Evolutionary conservation across 1,140 invertebrate species (phyloP).

Genomic region (Bombus ignitus): DNA sequence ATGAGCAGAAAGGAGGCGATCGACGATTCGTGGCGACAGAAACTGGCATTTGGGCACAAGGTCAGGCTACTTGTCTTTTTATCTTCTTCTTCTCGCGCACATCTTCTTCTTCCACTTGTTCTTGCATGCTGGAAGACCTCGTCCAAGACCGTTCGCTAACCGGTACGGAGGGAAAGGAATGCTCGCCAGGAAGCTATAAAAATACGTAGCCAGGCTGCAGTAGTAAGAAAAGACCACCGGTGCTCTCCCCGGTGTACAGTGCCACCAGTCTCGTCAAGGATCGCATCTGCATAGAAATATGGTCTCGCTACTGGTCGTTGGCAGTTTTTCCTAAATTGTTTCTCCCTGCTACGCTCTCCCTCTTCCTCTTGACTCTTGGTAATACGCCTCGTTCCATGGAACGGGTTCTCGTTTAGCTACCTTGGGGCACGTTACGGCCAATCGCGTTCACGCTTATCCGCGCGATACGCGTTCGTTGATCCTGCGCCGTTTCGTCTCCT

Average conservation of each 20-base stretch:
- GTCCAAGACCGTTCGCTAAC: conserved; percentile 55
- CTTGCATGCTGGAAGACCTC: conserved; percentile 17
- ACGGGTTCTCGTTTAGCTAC: not conserved
- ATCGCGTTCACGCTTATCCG: too few relatives aligned
- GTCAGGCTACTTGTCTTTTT: conserved; percentile 57
- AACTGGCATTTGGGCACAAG: conserved; percentile 72
- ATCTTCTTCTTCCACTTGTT: not conserved
- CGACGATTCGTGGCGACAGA: conserved; percentile 54
- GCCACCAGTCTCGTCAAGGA: conserved; percentile 5
- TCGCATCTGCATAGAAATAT: conserved; percentile 30
- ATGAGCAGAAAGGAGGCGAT: conserved; percentile 38
- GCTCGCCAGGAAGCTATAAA: conserved; percentile 62
- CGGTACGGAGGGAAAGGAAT: conserved; percentile 54
- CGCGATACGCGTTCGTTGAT: too few relatives aligned
- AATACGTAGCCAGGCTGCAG: conserved; percentile 39
- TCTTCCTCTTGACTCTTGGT: too few relatives aligned
- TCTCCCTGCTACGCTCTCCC: too few relatives aligned
- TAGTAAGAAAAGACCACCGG: conserved; percentile 2
- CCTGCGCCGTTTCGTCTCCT: too few relatives aligned
- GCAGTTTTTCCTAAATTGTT: conserved; percentile 25
- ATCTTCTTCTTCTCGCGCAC: not conserved
- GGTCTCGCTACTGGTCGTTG: conserved; percentile 14
- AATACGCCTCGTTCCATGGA: not conserved
- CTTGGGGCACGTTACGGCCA: too few relatives aligned
- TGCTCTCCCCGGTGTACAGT: not conserved